phyloP scores from a whole-genome alignment of 2,797 vertebrate species.

The Paguma larvata region DNA sequence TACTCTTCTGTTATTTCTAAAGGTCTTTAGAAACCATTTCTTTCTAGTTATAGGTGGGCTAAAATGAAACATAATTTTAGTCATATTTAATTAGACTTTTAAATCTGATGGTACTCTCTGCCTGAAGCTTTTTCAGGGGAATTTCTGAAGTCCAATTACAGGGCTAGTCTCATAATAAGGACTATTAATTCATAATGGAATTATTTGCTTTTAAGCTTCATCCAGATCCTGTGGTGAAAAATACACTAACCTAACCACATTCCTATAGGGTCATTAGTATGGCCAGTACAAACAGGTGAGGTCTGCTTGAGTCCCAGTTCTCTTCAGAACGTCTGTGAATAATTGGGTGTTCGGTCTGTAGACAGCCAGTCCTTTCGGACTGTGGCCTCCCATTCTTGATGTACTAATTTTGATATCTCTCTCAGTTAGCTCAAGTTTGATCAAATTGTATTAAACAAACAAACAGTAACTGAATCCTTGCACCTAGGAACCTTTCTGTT shows the following conservation, averaged over 20 bases:
- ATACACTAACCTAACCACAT: slow-evolving; percentile 75
- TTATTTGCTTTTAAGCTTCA: slow-evolving; percentile 81
- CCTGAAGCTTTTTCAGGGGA: slow-evolving; percentile 69
- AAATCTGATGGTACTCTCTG: slow-evolving; percentile 67
- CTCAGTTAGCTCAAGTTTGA: not conserved
- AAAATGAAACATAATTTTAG: slow-evolving; percentile 72
- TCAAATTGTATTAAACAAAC: not conserved
- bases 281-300: slow-evolving; percentile 77
- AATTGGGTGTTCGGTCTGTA: not conserved
- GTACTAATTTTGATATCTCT: not conserved
- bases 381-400: not conserved
- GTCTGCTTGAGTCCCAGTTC: not conserved
- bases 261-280: slow-evolving; percentile 74
- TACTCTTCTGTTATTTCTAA: not conserved
- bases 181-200: slow-evolving; percentile 83
- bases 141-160: slow-evolving; percentile 84
- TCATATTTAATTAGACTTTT: slow-evolving; percentile 80
- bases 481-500: not conserved
- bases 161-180: slow-evolving; percentile 81
- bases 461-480: not conserved
- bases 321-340: not conserved
- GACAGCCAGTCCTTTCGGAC: not conserved
- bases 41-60: slow-evolving; percentile 67
- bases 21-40: slow-evolving; percentile 56
- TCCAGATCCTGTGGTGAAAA: slow-evolving; percentile 80